Conservation (phyloP, 23 tunicate species). For the Corella eumyota region DNA sequence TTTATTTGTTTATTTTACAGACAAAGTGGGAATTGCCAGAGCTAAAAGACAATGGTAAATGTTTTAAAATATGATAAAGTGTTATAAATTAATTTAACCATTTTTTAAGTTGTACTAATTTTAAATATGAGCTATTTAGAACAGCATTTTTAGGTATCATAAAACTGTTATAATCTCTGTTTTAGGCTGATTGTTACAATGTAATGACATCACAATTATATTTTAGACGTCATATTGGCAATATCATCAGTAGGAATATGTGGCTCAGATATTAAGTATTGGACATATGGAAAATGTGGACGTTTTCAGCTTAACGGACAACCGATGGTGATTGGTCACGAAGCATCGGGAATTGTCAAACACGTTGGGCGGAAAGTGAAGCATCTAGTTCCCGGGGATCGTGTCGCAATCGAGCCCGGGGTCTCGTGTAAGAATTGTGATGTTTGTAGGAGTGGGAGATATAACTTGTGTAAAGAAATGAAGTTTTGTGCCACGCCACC, state of each 20-base stretch:
- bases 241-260: constrained; percentile 83
- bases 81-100: too few species aligned
- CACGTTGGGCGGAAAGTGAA: constrained; percentile 46
- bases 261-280: constrained; percentile 87
- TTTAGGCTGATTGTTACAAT: not conserved
- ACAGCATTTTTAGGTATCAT: not conserved
- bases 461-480: constrained; percentile 74
- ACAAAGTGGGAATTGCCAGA: constrained; percentile 13
- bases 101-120: not conserved
- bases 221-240: constrained; percentile 53
- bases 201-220: not conserved
- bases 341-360: constrained; percentile 61
- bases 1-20: constrained; percentile 17
- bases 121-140: not conserved
- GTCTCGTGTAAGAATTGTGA: constrained; percentile 77
- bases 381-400: constrained; percentile 55
- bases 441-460: constrained; percentile 45
- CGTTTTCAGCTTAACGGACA: constrained; percentile 64
- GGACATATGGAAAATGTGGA: constrained; percentile 97
- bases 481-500: constrained; percentile 95
- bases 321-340: constrained; percentile 92
- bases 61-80: not conserved
- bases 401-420: constrained; percentile 92
- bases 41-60: constrained; percentile 21
- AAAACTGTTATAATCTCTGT: not conserved